Conservation (phyloP, 2,113 vertebrate species). For the Seriola aureovittata region DNA sequence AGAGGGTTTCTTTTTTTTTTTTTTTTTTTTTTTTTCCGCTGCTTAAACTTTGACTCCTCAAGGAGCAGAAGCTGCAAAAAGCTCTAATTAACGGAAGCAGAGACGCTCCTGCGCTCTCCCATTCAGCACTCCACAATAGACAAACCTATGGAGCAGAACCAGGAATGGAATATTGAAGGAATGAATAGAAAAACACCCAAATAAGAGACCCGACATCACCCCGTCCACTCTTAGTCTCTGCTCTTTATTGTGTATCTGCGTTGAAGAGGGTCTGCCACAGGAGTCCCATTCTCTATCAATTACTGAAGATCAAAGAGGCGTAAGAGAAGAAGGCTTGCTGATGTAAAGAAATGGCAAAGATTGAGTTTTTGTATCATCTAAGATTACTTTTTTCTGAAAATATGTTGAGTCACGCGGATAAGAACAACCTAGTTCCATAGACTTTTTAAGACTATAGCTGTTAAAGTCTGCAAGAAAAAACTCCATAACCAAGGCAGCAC, state of each 20-base stretch:
- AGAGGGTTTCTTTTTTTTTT: slow-evolving; percentile 47
- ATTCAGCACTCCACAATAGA: slow-evolving; percentile 88
- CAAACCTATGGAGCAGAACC: slow-evolving; percentile 87
- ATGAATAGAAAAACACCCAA: slow-evolving; percentile 83
- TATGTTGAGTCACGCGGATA: slow-evolving; percentile 69
- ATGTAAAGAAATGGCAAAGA: slow-evolving; percentile 49
- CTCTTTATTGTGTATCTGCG: slow-evolving; percentile 68
- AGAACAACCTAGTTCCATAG: background rate
- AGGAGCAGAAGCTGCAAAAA: slow-evolving; percentile 83
- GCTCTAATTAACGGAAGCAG: slow-evolving; percentile 89
- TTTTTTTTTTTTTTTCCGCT: slow-evolving; percentile 11
- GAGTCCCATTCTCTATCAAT: slow-evolving; percentile 74
- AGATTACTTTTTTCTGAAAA: slow-evolving; percentile 75
- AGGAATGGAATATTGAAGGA: slow-evolving; percentile 81
- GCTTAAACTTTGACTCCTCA: slow-evolving; percentile 79
- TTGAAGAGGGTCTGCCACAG: slow-evolving; percentile 58
- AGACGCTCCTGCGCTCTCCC: slow-evolving; percentile 81
- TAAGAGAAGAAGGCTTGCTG: slow-evolving; percentile 47
- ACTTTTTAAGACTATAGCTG: background rate
- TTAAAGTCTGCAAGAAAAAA: background rate
- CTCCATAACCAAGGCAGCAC: background rate
- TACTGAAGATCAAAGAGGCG: slow-evolving; percentile 68
- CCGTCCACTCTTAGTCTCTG: slow-evolving; percentile 55
- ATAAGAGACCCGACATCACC: slow-evolving; percentile 78
- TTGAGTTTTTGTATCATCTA: slow-evolving; percentile 28